phyloP scores from a whole-genome alignment of 2,888 invertebrate genomes.

The Scotopteryx bipunctaria region DNA sequence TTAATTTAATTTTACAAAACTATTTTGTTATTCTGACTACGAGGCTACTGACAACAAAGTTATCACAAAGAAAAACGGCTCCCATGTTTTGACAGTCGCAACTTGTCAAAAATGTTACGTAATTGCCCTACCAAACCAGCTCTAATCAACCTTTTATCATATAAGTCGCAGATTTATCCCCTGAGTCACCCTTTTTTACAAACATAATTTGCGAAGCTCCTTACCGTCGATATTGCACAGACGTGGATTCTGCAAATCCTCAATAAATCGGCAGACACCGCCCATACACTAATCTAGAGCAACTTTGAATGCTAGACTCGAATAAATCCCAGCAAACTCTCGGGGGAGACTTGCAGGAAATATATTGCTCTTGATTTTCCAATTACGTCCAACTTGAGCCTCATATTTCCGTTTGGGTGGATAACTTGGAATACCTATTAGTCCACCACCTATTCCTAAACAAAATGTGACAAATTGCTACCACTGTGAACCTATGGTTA shows the following conservation, averaged over 20 bases:
- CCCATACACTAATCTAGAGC: conserved; percentile 39
- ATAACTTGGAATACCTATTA: conserved; percentile 36
- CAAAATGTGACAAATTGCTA: no score
- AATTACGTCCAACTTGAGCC: conserved; percentile 67
- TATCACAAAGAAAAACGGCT: no score
- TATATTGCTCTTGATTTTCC: conserved; percentile 72
- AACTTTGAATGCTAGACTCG: conserved; percentile 46
- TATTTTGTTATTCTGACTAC: no score
- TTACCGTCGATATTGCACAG: neutral
- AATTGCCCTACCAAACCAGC: no score
- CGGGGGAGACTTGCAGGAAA: conserved; percentile 51
- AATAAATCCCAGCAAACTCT: conserved; percentile 48
- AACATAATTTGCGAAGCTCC: neutral
- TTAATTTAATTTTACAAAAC: no score
- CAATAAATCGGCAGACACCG: conserved; percentile 34
- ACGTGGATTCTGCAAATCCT: conserved; percentile 13
- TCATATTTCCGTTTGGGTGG: conserved; percentile 65
- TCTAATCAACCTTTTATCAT: no score
- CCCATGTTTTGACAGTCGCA: no score
- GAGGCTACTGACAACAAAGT: no score
- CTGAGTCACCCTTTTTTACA: neutral
- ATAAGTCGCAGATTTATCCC: neutral
- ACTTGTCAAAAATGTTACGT: no score
- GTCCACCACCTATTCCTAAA: conserved; percentile 14
- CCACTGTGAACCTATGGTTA: no score